Evolutionary conservation across 1,140 invertebrate species (phyloP).

Genomic region (Drosophila mauritiana): DNA sequence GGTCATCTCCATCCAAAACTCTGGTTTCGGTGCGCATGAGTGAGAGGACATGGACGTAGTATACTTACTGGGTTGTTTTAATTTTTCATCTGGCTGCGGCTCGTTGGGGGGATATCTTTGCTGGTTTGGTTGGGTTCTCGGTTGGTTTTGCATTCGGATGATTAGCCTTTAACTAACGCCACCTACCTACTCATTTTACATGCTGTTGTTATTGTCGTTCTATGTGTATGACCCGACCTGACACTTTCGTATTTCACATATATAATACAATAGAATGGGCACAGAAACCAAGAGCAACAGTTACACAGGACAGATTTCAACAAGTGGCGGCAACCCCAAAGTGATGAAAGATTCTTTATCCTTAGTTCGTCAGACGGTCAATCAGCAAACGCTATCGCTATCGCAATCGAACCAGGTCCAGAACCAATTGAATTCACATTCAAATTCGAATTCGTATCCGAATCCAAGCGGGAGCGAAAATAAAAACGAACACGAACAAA

Average conservation of each 20-base stretch:
- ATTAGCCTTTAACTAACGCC: constrained; percentile 16
- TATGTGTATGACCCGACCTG: constrained; percentile 73
- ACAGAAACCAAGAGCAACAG: constrained; percentile 84
- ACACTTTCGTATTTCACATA: constrained; percentile 79
- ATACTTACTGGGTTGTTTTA: background rate
- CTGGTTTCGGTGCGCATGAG: constrained; percentile 13
- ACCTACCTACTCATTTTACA: constrained; percentile 39
- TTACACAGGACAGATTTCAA: constrained; percentile 83
- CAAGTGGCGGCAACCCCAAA: constrained; percentile 82
- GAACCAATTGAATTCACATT: constrained; percentile 61
- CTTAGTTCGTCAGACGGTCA: constrained; percentile 74
- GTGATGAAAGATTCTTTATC: constrained; percentile 83
- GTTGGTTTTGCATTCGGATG: constrained; percentile 13
- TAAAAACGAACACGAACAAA: constrained; percentile 32
- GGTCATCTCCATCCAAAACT: constrained; percentile 12
- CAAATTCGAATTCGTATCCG: constrained; percentile 39
- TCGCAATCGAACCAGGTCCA: constrained; percentile 66
- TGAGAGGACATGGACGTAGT: constrained; percentile 14
- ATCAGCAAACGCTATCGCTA: constrained; percentile 42
- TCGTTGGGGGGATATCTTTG: background rate
- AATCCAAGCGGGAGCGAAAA: background rate
- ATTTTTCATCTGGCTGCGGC: background rate
- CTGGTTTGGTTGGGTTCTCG: background rate
- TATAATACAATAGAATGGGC: constrained; percentile 83
- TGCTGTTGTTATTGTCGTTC: constrained; percentile 47